Percentiles rank a stretch among this genome's conserved stretches.
These are phyloP conservation scores for Campoletis raptor DNA, from an alignment of 2,888 invertebrate genomes.

Conservation along the genomic window DNA sequence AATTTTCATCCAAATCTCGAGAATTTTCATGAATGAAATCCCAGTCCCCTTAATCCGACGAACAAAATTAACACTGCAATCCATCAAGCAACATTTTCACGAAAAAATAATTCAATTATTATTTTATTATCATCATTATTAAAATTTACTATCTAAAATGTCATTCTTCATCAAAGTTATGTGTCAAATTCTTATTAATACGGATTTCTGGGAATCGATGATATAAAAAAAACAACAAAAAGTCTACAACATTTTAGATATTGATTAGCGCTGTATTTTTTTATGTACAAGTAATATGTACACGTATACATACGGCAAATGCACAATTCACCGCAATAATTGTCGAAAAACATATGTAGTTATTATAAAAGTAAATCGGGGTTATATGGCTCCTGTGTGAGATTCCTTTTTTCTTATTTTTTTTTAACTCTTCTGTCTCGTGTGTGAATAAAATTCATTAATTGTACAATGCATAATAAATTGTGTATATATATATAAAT, in stretches of 20 bases:
- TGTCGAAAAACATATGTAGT: conserved; percentile 60
- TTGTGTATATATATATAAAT: conserved; percentile 30
- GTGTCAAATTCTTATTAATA: not conserved
- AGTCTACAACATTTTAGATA: conserved; percentile 36
- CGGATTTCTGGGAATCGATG: not conserved
- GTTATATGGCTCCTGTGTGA: conserved; percentile 69
- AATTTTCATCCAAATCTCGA: conserved; percentile 5
- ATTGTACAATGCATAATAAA: conserved; percentile 55
- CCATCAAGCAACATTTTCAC: not conserved
- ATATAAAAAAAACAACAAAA: not conserved
- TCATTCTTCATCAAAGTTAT: not conserved
- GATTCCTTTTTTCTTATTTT: conserved; percentile 42
- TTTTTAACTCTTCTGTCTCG: conserved; percentile 30
- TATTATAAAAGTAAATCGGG: conserved; percentile 72
- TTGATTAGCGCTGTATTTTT: conserved; percentile 61
- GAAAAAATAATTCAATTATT: not conserved
- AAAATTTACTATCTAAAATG: not conserved
- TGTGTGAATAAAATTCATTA: conserved; percentile 43
- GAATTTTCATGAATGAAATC: conserved; percentile 38
- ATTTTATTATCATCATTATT: not conserved
- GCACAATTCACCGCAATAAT: conserved; percentile 44
- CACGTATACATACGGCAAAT: conserved; percentile 55
- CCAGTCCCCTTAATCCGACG: not conserved
- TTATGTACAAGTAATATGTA: conserved; percentile 65
- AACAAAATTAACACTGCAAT: not conserved